Conservation (phyloP, 2,888 invertebrate genomes). For the Nymphalis urticae region DNA sequence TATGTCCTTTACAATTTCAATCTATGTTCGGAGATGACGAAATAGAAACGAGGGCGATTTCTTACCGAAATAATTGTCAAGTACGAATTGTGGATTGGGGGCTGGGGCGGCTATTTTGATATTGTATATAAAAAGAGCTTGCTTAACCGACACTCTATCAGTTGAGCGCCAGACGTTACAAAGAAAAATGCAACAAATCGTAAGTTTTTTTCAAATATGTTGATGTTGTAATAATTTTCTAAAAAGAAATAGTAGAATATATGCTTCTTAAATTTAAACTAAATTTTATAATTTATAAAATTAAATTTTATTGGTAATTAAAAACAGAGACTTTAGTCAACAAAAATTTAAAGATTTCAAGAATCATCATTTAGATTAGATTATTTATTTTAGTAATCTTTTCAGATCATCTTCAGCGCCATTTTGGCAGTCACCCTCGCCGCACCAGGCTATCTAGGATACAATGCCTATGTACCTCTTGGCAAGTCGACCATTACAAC, state of each 20-base stretch:
- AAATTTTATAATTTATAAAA: too few relatives aligned
- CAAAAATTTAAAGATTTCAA: too few relatives aligned
- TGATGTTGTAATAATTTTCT: not conserved
- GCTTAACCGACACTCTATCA: slow-evolving; percentile 51
- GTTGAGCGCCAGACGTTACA: slow-evolving; percentile 47
- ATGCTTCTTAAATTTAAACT: too few relatives aligned
- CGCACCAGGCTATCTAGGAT: slow-evolving; percentile 48
- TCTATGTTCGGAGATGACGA: not conserved
- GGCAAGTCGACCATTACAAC: slow-evolving; percentile 53
- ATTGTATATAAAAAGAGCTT: slow-evolving; percentile 59
- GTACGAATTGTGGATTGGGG: slow-evolving; percentile 49
- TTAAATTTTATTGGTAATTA: too few relatives aligned
- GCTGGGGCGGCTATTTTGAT: slow-evolving; percentile 53
- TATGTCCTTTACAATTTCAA: not conserved
- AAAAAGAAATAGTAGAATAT: too few relatives aligned
- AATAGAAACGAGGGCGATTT: slow-evolving; percentile 41
- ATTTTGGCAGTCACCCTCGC: slow-evolving; percentile 55
- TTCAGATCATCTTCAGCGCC: slow-evolving; percentile 53
- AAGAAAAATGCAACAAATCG: slow-evolving; percentile 23
- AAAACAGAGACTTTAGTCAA: too few relatives aligned
- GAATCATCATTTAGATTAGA: too few relatives aligned
- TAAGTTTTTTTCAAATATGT: slow-evolving; percentile 4
- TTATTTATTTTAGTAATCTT: slow-evolving; percentile 10
- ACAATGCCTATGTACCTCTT: slow-evolving; percentile 49
- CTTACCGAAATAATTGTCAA: slow-evolving; percentile 42